Percentiles rank a stretch among this genome's conserved stretches.
Evolutionary conservation across 2,797 vertebrate species (phyloP).

Genomic region (Poeciliopsis presidionis): DNA sequence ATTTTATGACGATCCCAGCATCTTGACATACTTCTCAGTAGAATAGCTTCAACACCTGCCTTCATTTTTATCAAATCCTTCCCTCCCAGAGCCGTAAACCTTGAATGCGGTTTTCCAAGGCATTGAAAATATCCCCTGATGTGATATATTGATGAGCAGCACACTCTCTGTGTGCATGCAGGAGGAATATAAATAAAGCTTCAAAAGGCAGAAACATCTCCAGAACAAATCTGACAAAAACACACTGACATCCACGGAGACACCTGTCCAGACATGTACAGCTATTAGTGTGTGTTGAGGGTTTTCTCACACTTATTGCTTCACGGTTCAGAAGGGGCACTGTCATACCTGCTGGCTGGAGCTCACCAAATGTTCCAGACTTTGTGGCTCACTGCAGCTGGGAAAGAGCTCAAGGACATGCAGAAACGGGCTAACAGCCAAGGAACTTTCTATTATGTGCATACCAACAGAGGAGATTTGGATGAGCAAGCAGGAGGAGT

Average conservation of each 20-base stretch:
- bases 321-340: slow-evolving; percentile 22
- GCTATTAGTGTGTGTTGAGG: slow-evolving; percentile 16
- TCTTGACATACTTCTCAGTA: neutral
- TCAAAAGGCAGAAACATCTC: slow-evolving; percentile 4
- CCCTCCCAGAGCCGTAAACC: slow-evolving; percentile 2
- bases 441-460: slow-evolving; percentile 8
- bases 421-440: slow-evolving; percentile 30
- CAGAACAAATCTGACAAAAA: slow-evolving; percentile 8
- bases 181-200: neutral
- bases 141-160: slow-evolving; percentile 27
- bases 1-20: slow-evolving; percentile 30
- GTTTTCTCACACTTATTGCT: slow-evolving; percentile 15
- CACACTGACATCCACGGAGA: slow-evolving; percentile 1
- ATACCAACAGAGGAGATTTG: slow-evolving; percentile 8
- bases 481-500: neutral
- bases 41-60: slow-evolving; percentile 6
- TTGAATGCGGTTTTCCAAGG: neutral
- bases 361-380: slow-evolving; percentile 35
- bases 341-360: slow-evolving; percentile 35
- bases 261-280: slow-evolving; percentile 19
- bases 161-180: neutral
- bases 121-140: slow-evolving; percentile 16
- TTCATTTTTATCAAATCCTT: slow-evolving; percentile 20
- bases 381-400: slow-evolving; percentile 27
- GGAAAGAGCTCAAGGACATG: slow-evolving; percentile 41